Conservation (phyloP, 2,113 vertebrate species). For the Chaetops frenatus region DNA sequence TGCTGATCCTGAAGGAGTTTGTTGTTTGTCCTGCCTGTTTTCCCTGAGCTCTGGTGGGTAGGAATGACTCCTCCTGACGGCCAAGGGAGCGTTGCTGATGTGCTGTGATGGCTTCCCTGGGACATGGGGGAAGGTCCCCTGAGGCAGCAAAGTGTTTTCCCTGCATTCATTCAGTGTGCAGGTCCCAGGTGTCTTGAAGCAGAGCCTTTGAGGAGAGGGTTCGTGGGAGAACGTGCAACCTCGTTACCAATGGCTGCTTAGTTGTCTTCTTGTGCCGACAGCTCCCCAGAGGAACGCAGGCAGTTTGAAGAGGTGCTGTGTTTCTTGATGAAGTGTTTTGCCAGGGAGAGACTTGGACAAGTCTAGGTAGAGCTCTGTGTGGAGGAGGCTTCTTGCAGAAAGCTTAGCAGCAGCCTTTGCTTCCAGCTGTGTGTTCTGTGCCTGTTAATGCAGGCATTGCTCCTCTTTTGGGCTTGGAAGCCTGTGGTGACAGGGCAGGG, state of each 20-base stretch:
- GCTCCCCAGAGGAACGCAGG: not conserved
- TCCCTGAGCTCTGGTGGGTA: not conserved
- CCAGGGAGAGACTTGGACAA: not conserved
- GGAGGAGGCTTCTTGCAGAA: not conserved
- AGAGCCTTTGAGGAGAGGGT: not conserved
- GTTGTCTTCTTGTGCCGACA: not conserved
- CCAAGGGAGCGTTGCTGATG: not conserved
- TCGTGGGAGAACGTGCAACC: not conserved
- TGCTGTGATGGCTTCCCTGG: not conserved
- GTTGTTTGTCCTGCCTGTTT: not conserved
- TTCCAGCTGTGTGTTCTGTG: not conserved
- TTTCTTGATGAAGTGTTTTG: not conserved
- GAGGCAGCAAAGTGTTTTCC: not conserved
- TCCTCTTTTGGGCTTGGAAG: not conserved
- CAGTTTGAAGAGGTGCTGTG: fast-evolving
- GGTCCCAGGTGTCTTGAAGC: not conserved
- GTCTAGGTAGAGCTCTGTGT: not conserved
- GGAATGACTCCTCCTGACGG: not conserved
- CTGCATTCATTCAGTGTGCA: not conserved
- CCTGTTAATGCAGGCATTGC: not conserved
- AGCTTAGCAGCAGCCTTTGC: not conserved
- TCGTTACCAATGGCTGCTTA: not conserved
- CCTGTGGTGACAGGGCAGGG: not conserved
- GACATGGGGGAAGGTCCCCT: not conserved
- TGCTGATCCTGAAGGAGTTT: not conserved